phyloP scores from a whole-genome alignment of 2,888 invertebrate genomes.

The Parnassius orleans region DNA sequence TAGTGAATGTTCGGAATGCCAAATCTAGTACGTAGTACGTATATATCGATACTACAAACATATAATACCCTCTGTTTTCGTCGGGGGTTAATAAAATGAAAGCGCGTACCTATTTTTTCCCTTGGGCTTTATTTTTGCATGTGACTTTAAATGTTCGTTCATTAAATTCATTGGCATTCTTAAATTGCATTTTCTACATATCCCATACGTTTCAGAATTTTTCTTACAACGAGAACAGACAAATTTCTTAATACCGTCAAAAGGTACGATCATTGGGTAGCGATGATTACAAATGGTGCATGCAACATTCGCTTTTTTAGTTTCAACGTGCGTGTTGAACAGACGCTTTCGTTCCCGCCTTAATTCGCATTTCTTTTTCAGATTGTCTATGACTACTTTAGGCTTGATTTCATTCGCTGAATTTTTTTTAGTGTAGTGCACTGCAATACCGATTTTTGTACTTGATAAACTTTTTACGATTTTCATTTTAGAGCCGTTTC shows the following conservation, averaged over 20 bases:
- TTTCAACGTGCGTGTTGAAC: conserved; percentile 28
- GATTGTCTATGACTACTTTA: conserved; percentile 25
- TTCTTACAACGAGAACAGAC: conserved; percentile 55
- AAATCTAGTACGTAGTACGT: too few species aligned
- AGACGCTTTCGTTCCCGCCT: conserved; percentile 23
- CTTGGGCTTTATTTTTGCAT: conserved; percentile 37
- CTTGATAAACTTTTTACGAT: conserved; percentile 7
- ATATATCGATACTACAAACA: too few species aligned
- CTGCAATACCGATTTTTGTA: conserved; percentile 11
- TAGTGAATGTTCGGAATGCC: too few species aligned
- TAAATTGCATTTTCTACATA: conserved; percentile 38
- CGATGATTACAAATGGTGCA: conserved; percentile 39
- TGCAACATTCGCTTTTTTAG: conserved; percentile 36
- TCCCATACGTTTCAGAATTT: conserved; percentile 31
- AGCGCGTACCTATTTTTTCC: conserved; percentile 37
- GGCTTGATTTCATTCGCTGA: conserved; percentile 12
- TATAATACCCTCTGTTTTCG: too few species aligned
- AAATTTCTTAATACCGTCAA: conserved; percentile 39
- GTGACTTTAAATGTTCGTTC: conserved; percentile 38
- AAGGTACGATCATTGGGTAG: conserved; percentile 43
- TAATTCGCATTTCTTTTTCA: conserved; percentile 25
- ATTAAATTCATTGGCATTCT: conserved; percentile 34
- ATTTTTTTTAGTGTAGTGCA: conserved; percentile 8
- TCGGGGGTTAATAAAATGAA: too few species aligned
- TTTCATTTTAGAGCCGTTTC: conserved; percentile 7